Evolutionary conservation across 2,797 vertebrate species (phyloP).

Genomic region (Rhinatrema bivittatum): DNA sequence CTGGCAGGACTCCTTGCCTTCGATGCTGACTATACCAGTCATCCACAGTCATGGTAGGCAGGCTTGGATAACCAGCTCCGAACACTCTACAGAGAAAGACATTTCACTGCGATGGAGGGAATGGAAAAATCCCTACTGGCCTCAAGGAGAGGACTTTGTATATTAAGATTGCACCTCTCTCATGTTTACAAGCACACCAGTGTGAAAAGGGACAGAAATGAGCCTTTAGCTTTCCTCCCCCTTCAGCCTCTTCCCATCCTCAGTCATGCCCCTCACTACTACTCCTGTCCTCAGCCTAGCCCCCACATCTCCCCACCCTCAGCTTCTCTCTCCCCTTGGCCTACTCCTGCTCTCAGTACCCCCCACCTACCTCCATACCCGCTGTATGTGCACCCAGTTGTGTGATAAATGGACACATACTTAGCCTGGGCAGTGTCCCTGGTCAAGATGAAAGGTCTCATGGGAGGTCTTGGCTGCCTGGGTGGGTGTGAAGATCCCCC

Average conservation of each 20-base stretch:
- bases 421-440: conserved; percentile 75
- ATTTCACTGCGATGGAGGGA: not conserved
- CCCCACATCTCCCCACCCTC: not conserved
- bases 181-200: too few relatives aligned
- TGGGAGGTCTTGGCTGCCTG: conserved; percentile 43
- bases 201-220: too few relatives aligned
- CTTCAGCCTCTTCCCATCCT: too few relatives aligned
- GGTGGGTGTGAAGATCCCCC: conserved; percentile 28
- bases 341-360: too few relatives aligned
- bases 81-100: conserved; percentile 68
- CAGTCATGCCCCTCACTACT: too few relatives aligned
- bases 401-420: conserved; percentile 59
- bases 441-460: conserved; percentile 88
- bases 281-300: not conserved
- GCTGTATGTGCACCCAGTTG: too few relatives aligned
- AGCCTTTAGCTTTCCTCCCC: too few relatives aligned
- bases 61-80: conserved; percentile 83
- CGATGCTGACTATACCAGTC: conserved; percentile 89
- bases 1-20: conserved; percentile 56
- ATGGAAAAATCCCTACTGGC: fast-evolving
- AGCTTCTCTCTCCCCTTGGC: too few relatives aligned
- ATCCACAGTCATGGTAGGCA: conserved; percentile 86
- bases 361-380: too few relatives aligned
- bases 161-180: too few relatives aligned
- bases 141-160: not conserved